A percentile compares a stretch with the other conserved stretches of the same genome.
These are phyloP conservation scores for Schizothorax lantsangensis DNA, from an alignment of 2,797 vertebrate genomes.

Conservation along the genomic window DNA sequence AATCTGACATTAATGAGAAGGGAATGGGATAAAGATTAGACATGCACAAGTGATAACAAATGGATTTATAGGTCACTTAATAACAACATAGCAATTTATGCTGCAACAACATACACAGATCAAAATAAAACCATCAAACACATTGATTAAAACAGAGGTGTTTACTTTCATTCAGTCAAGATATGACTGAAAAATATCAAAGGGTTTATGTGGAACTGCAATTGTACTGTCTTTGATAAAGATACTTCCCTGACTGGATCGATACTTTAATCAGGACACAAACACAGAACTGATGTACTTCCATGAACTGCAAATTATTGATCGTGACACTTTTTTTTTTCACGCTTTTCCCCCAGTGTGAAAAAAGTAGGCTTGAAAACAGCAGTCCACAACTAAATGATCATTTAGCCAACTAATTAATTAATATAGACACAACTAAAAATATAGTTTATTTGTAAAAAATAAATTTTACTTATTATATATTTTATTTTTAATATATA, in stretches of 20 bases:
- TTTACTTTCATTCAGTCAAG: neutral
- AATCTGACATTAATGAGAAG: constrained; percentile 30
- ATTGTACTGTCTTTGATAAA: neutral
- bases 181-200: neutral
- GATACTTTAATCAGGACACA: neutral
- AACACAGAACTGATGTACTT: neutral
- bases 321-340: neutral
- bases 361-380: neutral
- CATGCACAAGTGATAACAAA: neutral
- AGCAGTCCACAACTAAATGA: too few relatives aligned
- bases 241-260: neutral
- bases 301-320: neutral
- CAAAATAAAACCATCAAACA: neutral
- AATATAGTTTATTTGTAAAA: too few relatives aligned
- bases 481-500: neutral
- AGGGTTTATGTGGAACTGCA: neutral
- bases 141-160: neutral
- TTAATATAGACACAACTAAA: too few relatives aligned
- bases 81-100: constrained; percentile 13
- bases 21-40: neutral
- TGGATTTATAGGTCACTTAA: constrained; percentile 1
- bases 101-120: neutral
- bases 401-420: too few relatives aligned
- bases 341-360: too few relatives aligned
- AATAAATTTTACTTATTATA: too few relatives aligned